Conservation (phyloP, 2,888 invertebrate genomes). For the Drosophila anomelani region DNA sequence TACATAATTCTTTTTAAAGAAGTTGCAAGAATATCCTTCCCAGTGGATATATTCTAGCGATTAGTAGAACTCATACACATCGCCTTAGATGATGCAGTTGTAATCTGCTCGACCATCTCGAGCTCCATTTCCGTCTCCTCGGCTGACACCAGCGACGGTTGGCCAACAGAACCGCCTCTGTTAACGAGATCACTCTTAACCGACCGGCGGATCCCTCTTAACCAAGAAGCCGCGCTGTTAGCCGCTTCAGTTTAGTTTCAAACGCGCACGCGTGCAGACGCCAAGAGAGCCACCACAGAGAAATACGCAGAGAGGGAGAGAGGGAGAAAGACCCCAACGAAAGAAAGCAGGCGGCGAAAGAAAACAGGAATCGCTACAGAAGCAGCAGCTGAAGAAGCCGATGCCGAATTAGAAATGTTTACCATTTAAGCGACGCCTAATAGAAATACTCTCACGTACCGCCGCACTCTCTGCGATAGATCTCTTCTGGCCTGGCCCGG, state of each 20-base stretch:
- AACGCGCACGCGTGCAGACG: conserved; percentile 72
- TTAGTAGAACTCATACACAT: background rate
- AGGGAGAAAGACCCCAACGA: conserved; percentile 25
- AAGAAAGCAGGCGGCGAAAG: conserved; percentile 58
- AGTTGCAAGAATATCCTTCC: too few relatives aligned
- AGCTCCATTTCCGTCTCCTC: conserved; percentile 2
- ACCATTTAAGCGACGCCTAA: conserved; percentile 72
- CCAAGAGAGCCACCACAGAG: conserved; percentile 36
- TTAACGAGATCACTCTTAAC: conserved; percentile 31
- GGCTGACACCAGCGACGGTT: conserved; percentile 26
- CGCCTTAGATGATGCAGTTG: background rate
- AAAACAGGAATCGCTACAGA: conserved; percentile 64
- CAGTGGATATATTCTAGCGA: too few relatives aligned
- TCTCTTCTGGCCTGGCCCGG: conserved; percentile 1
- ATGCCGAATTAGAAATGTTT: conserved; percentile 76
- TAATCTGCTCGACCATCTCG: too few relatives aligned
- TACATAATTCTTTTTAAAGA: too few relatives aligned
- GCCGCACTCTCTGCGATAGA: conserved; percentile 11
- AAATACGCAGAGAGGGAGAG: conserved; percentile 2
- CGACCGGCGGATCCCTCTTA: conserved; percentile 53
- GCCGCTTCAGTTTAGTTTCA: conserved; percentile 77
- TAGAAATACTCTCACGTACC: conserved; percentile 72
- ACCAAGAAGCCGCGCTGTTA: conserved; percentile 61
- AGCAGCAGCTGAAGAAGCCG: conserved; percentile 50
- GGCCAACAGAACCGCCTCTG: conserved; percentile 47